Conservation (phyloP, 2,797 vertebrate species). For the Ptychadena robeensis region DNA sequence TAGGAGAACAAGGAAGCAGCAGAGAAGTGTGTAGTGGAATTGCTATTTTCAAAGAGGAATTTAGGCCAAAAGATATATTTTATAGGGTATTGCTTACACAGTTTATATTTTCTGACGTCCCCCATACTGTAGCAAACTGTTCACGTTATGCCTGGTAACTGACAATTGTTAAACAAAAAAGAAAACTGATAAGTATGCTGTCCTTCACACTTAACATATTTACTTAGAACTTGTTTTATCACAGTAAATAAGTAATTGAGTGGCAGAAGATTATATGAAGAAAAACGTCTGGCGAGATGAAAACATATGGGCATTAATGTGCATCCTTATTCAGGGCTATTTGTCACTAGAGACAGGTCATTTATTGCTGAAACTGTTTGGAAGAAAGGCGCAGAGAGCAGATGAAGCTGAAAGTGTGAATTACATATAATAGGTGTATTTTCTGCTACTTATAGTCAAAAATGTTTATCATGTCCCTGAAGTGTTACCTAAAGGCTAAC, state of each 20-base stretch:
- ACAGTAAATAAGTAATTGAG: neutral
- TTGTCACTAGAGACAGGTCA: neutral
- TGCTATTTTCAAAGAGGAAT: too few species aligned
- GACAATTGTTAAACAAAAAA: neutral
- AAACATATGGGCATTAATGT: neutral
- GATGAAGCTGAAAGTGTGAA: neutral
- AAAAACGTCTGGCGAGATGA: neutral
- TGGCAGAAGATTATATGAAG: neutral
- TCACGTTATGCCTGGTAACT: too few species aligned
- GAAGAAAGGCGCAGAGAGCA: neutral
- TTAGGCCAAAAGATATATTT: too few species aligned
- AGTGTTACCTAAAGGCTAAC: too few species aligned
- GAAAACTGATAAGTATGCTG: neutral
- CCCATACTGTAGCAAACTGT: too few species aligned
- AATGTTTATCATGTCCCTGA: too few species aligned
- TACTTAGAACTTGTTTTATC: neutral
- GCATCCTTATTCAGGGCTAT: neutral
- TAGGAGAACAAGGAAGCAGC: too few species aligned
- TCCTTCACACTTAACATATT: neutral
- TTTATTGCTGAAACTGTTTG: neutral
- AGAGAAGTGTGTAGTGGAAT: too few species aligned
- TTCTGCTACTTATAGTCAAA: too few species aligned
- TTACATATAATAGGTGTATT: neutral
- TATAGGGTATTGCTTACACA: too few species aligned
- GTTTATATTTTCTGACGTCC: too few species aligned